A percentile compares a stretch with the other conserved stretches of the same genome.
Evolutionary conservation across 2,113 vertebrate species (phyloP).

Genomic region (Zapus hudsonius): DNA sequence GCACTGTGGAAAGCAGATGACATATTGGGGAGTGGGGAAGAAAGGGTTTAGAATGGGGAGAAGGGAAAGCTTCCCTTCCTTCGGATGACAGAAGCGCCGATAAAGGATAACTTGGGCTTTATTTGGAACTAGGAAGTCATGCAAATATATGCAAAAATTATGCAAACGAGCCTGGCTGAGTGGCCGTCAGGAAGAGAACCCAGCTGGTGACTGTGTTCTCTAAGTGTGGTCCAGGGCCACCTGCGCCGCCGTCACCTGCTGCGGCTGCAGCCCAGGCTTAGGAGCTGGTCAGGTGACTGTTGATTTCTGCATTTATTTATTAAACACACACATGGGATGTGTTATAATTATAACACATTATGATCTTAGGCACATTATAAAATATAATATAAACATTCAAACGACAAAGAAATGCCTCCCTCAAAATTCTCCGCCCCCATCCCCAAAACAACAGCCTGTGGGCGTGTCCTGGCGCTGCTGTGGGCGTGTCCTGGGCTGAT

Average conservation of each 20-base stretch:
- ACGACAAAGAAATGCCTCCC: neutral
- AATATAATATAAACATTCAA: constrained; percentile 25
- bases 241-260: constrained; percentile 64
- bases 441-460: neutral
- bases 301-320: neutral
- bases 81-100: neutral
- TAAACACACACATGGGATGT: neutral
- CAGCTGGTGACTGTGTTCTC: constrained; percentile 58
- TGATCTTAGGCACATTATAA: neutral
- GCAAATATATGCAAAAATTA: constrained; percentile 68
- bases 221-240: constrained; percentile 50
- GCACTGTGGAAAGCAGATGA: neutral
- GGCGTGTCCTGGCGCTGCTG: neutral
- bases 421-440: neutral
- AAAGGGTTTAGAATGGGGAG: neutral
- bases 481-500: neutral
- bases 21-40: no score
- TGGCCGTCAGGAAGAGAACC: constrained; percentile 5
- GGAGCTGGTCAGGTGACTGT: constrained; percentile 6
- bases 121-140: constrained; percentile 23
- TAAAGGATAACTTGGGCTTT: neutral
- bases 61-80: neutral
- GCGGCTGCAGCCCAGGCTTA: neutral
- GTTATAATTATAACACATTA: neutral
- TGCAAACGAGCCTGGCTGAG: constrained; percentile 57